These are phyloP conservation scores for Pseudomyrmex cubaensis DNA, from an alignment of 1,140 invertebrate species.

Conservation along the genomic window DNA sequence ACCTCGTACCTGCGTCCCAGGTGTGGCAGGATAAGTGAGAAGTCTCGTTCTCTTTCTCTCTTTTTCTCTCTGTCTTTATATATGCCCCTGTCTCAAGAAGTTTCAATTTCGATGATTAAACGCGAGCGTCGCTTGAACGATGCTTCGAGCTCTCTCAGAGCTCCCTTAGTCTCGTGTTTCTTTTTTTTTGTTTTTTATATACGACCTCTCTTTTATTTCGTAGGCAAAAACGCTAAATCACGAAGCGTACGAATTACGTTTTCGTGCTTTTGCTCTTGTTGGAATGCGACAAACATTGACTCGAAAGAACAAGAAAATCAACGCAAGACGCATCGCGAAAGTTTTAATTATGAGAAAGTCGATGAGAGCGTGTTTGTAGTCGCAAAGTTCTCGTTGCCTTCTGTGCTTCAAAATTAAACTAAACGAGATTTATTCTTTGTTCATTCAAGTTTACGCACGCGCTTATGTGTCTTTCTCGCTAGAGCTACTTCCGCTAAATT, in stretches of 20 bases:
- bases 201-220: conserved; percentile 20
- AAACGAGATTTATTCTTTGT: neutral
- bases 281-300: neutral
- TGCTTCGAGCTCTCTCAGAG: conserved; percentile 1
- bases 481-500: too few relatives aligned
- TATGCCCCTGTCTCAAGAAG: conserved; percentile 31
- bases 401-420: neutral
- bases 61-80: neutral
- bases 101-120: conserved; percentile 60
- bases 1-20: neutral
- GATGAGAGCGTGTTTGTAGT: neutral
- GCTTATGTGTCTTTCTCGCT: too few relatives aligned
- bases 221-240: conserved; percentile 41
- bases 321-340: conserved; percentile 4
- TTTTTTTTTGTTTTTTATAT: neutral
- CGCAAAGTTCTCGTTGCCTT: neutral
- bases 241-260: neutral
- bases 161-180: neutral
- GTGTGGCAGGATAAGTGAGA: neutral
- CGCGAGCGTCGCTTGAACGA: conserved; percentile 24
- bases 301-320: neutral
- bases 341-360: neutral
- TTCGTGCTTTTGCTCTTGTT: neutral
- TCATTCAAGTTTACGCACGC: too few relatives aligned
- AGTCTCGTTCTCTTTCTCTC: neutral